Evolutionary conservation across 1,140 invertebrate genomes (phyloP).

Genomic region (Polyergus mexicanus): DNA sequence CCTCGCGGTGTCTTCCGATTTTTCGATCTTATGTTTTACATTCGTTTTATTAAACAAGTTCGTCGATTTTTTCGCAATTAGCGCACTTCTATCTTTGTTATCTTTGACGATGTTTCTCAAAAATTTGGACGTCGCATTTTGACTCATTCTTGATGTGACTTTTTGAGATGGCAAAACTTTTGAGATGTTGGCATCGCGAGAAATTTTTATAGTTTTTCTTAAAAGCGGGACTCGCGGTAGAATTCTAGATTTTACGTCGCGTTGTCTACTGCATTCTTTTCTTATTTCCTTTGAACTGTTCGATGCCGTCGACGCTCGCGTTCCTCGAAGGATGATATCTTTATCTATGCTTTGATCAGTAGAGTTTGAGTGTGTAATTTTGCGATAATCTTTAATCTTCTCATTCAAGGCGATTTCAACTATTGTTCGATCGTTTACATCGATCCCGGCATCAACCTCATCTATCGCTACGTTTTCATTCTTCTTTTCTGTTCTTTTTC

Average conservation of each 20-base stretch:
- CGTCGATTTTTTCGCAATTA: background rate
- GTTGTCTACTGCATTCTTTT: background rate
- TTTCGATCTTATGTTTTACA: background rate
- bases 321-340: background rate
- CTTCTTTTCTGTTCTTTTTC: too few relatives aligned
- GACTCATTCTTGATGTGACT: background rate
- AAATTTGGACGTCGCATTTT: background rate
- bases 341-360: background rate
- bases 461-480: background rate
- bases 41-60: background rate
- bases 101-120: background rate
- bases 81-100: background rate
- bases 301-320: background rate
- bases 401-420: background rate
- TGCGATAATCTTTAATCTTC: background rate
- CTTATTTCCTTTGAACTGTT: background rate
- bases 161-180: background rate
- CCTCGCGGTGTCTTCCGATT: background rate
- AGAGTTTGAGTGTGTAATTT: background rate
- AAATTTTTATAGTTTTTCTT: background rate
- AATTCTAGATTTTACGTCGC: background rate
- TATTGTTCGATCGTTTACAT: slow-evolving; percentile 14
- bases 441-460: background rate
- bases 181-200: background rate
- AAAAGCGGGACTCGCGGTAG: slow-evolving; percentile 2